Conservation (phyloP, 2,113 vertebrate genomes). For the Alaudala cheleensis region DNA sequence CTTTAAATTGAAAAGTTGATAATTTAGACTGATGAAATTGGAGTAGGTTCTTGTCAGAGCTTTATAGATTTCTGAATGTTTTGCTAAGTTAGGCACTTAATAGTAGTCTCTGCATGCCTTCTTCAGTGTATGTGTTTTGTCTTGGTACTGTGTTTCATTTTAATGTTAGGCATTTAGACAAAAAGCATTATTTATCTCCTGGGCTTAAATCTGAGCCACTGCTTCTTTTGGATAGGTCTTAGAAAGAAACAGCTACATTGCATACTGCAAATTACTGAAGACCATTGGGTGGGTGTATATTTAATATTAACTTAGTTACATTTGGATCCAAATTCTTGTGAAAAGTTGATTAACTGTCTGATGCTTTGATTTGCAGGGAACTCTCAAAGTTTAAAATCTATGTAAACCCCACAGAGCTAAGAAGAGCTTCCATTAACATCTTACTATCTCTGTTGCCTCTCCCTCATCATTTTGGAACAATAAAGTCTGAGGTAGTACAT, state of each 20-base stretch:
- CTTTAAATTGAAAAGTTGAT: neutral
- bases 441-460: conserved; percentile 91
- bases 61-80: neutral
- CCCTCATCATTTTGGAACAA: conserved; percentile 95
- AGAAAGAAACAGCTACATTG: neutral
- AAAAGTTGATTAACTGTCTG: conserved; percentile 1
- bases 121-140: neutral
- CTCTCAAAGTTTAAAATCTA: conserved; percentile 96
- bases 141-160: neutral
- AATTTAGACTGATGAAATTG: neutral
- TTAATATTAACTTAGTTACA: neutral
- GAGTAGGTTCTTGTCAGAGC: neutral
- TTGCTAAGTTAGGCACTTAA: neutral
- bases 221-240: neutral
- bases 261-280: neutral
- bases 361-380: conserved; percentile 80
- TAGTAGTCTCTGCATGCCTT: neutral
- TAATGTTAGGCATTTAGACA: neutral
- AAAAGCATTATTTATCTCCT: neutral
- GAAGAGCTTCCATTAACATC: conserved; percentile 94
- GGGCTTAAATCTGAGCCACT: neutral
- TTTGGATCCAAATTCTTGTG: neutral
- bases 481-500: conserved; percentile 89
- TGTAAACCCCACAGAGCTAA: conserved; percentile 92
- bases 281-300: neutral